Conservation (phyloP, 2,113 vertebrate species). For the Eira barbara region DNA sequence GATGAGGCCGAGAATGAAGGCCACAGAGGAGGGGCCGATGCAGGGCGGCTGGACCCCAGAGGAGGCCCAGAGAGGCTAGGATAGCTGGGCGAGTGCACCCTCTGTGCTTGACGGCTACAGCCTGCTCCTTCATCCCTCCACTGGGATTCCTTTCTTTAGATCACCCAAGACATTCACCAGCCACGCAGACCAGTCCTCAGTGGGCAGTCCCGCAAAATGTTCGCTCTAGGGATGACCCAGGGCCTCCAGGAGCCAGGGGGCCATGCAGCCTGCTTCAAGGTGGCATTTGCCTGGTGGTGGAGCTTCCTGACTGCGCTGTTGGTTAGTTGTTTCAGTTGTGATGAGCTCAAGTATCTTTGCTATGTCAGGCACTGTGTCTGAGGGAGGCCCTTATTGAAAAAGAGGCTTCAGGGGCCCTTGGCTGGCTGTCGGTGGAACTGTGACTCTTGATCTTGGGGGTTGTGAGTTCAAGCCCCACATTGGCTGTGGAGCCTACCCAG, state of each 20-base stretch:
- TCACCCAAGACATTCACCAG: background rate
- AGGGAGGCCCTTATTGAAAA: background rate
- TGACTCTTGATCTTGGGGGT: background rate
- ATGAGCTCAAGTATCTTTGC: background rate
- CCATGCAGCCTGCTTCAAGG: background rate
- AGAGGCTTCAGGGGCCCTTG: background rate
- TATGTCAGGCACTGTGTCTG: background rate
- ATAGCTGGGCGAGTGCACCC: accelerated
- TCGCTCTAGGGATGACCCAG: background rate
- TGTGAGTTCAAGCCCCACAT: background rate
- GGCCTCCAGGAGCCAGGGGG: background rate
- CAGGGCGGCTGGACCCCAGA: accelerated
- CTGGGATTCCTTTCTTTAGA: background rate
- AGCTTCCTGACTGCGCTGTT: background rate
- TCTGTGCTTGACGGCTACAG: no score
- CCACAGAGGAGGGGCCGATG: accelerated
- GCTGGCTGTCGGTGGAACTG: background rate
- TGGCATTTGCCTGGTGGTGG: background rate
- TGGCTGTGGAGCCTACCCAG: background rate
- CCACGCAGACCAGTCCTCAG: background rate
- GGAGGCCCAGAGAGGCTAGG: no score
- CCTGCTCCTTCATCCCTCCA: background rate
- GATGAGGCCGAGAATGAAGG: background rate
- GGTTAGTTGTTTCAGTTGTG: background rate
- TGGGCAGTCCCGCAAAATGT: background rate